These are phyloP conservation scores for Rhipidura dahli DNA, from an alignment of 2,113 vertebrate genomes.

Conservation along the genomic window DNA sequence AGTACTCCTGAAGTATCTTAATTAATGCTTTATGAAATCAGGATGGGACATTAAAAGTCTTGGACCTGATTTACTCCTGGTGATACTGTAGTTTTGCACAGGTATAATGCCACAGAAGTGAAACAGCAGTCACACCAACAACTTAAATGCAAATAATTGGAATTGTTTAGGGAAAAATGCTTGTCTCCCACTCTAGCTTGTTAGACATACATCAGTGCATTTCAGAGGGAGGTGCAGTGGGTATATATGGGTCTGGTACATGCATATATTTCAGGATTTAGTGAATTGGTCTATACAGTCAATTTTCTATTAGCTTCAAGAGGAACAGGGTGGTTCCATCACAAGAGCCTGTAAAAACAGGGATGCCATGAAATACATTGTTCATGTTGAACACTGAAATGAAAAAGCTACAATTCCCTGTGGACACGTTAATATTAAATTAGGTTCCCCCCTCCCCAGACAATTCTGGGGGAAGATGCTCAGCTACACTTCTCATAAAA, in stretches of 20 bases:
- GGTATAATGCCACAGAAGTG: background rate
- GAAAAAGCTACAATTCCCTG: background rate
- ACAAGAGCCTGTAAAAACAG: background rate
- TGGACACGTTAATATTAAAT: background rate
- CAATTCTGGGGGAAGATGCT: background rate
- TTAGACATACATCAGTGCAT: background rate
- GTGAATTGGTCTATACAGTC: background rate
- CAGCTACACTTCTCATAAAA: background rate
- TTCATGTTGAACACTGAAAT: background rate
- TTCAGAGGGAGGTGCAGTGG: background rate
- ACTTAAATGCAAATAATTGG: background rate
- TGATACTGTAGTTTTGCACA: background rate
- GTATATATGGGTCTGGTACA: background rate
- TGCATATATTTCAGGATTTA: background rate
- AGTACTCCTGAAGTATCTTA: background rate
- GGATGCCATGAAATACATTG: background rate
- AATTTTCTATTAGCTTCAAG: background rate
- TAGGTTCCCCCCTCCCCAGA: background rate
- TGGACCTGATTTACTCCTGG: background rate
- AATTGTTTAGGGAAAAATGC: background rate
- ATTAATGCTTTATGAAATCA: conserved; percentile 1
- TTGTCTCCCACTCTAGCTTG: background rate
- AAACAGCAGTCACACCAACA: background rate
- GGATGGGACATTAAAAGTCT: background rate
- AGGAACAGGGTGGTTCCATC: background rate